A percentile compares a stretch with the other conserved stretches of the same genome.
phyloP scores from a whole-genome alignment of 1,140 invertebrate species.

The Belonocnema kinseyi region DNA sequence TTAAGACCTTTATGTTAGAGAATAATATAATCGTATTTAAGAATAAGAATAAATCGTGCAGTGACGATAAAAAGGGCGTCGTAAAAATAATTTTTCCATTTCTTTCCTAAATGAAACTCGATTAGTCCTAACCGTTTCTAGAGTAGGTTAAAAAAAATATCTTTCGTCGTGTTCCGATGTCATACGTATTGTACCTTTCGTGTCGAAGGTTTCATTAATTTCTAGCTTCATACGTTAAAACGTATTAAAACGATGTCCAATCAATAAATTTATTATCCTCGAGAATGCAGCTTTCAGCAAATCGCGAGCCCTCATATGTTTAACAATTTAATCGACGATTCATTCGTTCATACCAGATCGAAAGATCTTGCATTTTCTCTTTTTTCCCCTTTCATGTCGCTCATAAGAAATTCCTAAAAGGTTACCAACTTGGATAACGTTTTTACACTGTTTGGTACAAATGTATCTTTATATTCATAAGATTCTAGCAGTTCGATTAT shows the following conservation, averaged over 20 bases:
- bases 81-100: conserved; percentile 59
- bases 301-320: conserved; percentile 2
- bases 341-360: conserved; percentile 5
- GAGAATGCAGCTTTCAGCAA: background rate
- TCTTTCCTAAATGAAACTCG: conserved; percentile 47
- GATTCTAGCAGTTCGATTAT: conserved; percentile 26
- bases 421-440: background rate
- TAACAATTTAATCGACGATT: conserved; percentile 18
- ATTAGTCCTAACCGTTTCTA: conserved; percentile 48
- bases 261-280: conserved; percentile 9
- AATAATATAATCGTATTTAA: conserved; percentile 51
- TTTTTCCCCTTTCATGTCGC: conserved; percentile 16
- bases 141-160: background rate
- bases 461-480: conserved; percentile 25
- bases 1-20: conserved; percentile 50
- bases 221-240: background rate
- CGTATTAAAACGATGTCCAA: conserved; percentile 15
- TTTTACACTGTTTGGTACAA: conserved; percentile 30
- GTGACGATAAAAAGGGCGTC: conserved; percentile 60
- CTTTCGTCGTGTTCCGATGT: background rate
- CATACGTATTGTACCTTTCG: background rate
- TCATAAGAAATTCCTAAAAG: conserved; percentile 7
- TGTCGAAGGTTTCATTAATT: background rate
- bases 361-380: conserved; percentile 16
- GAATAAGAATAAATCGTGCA: conserved; percentile 63